phyloP scores from a whole-genome alignment of 1,140 invertebrate species.

The Bombyx mori region DNA sequence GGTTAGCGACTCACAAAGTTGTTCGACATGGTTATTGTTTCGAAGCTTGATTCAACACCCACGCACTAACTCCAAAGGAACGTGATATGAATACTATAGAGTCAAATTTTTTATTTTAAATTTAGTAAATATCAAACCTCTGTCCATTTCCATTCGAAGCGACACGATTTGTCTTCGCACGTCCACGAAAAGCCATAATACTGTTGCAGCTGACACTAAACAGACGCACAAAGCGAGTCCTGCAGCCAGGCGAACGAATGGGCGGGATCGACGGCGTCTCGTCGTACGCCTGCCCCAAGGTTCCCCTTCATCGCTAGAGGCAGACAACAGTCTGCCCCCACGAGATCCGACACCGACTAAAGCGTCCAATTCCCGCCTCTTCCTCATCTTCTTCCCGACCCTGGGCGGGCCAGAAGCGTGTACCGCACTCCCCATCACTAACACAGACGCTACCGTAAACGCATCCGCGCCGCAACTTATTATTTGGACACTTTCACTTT shows the following conservation, averaged over 20 bases:
- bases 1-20: too few species aligned
- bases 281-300: constrained; percentile 43
- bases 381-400: constrained; percentile 75
- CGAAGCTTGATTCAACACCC: too few species aligned
- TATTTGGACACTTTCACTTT: constrained; percentile 25
- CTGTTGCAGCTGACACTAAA: constrained; percentile 76
- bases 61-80: too few species aligned
- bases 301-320: constrained; percentile 72
- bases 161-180: constrained; percentile 77
- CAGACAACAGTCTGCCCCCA: constrained; percentile 61
- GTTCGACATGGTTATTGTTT: too few species aligned
- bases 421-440: constrained; percentile 54
- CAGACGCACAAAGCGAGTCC: constrained; percentile 75
- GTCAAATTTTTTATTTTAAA: too few species aligned
- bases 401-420: constrained; percentile 62
- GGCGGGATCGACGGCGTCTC: constrained; percentile 37
- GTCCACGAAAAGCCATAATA: constrained; percentile 79
- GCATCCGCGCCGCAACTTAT: constrained; percentile 32
- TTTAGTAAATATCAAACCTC: constrained; percentile 68
- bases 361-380: constrained; percentile 73
- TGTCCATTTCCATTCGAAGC: constrained; percentile 76
- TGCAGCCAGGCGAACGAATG: constrained; percentile 73
- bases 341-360: constrained; percentile 57
- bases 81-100: too few species aligned
- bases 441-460: constrained; percentile 44